Evolutionary conservation across 1,140 invertebrate genomes (phyloP).

Genomic region (Drusus annulatus): DNA sequence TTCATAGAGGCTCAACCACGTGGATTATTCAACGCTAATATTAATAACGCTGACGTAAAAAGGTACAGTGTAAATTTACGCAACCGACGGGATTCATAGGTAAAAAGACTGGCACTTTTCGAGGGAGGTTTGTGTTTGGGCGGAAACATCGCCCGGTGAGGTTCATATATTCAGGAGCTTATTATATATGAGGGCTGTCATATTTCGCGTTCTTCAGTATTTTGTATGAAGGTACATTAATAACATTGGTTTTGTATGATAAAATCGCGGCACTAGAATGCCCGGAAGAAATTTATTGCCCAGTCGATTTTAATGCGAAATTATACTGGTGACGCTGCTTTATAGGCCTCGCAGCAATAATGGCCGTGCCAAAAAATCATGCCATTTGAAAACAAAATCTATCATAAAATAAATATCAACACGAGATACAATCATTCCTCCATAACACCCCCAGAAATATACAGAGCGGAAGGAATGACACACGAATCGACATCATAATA

Average conservation of each 20-base stretch:
- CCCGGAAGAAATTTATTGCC: slow-evolving; percentile 46
- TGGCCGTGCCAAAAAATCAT: slow-evolving; percentile 2
- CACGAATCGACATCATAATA: too few relatives aligned
- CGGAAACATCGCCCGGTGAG: neutral
- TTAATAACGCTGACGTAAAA: too few relatives aligned
- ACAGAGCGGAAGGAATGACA: too few relatives aligned
- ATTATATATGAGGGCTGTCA: slow-evolving; percentile 40
- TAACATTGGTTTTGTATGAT: slow-evolving; percentile 54
- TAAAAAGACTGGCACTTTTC: too few relatives aligned
- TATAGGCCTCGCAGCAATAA: neutral
- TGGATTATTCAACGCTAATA: too few relatives aligned
- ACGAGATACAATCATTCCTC: too few relatives aligned
- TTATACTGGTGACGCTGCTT: neutral
- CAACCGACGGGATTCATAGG: too few relatives aligned
- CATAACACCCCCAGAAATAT: too few relatives aligned
- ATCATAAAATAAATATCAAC: too few relatives aligned
- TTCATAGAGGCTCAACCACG: slow-evolving; percentile 21
- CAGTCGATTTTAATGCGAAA: slow-evolving; percentile 44
- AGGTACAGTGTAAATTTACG: too few relatives aligned
- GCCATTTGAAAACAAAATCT: neutral
- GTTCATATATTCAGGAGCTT: neutral
- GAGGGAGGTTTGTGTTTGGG: neutral
- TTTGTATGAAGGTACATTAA: slow-evolving; percentile 43
- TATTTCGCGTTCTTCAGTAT: slow-evolving; percentile 48
- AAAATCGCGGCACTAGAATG: slow-evolving; percentile 36